Base-by-base conservation (phyloP, 2,113 vertebrate genomes). In the Eleginops maclovinus region DNA sequence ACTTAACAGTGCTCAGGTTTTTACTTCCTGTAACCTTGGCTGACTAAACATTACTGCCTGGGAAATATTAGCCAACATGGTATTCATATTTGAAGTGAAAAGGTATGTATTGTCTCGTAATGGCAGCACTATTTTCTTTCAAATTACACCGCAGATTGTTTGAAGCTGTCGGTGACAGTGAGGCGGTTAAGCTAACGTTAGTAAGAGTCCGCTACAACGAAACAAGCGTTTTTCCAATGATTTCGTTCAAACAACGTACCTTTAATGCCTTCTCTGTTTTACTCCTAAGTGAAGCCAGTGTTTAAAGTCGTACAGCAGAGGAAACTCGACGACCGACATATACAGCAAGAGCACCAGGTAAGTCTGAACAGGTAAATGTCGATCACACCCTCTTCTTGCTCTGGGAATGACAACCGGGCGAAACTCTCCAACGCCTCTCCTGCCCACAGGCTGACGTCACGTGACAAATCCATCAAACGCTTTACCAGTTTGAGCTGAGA, bases 331-430 rank as follows among this genome's bases (percentile, higher is more conserved):
- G 79, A 22, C 47, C 36, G 46, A 77, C 68, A 58, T 47, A 69
- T 50, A 56, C 26, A 9, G 51, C 21, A 21, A n/a, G 19, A 40
- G 13, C 54, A 22, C 14, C 87, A 87, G 84, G 84, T 87, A 54
- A 72, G 46, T 31, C 31, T 1, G 54, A 3, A 46, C 92, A 94
- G 93, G 92, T 94, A 92, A 79, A 73, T 40, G 21, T 44, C 41
- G 62, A 62, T 69, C 90, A 93, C 94, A 89, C 91, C 89, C 85
- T 89, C 82, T 56, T 78, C 77, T 83, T 83, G 77, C 68, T 70
- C 28, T 26, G 55, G 90, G 84, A 92, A 79, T 83, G 89, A 87
- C 89, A 83, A 64, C 28, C 83, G 40, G 73, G 1, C 81, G 85
- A 87, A 89, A 87, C 85, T 88, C 68, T 71, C 46, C 60, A n/a